Evolutionary conservation across 2,113 vertebrate species (phyloP).

Genomic region (Strigops habroptila): DNA sequence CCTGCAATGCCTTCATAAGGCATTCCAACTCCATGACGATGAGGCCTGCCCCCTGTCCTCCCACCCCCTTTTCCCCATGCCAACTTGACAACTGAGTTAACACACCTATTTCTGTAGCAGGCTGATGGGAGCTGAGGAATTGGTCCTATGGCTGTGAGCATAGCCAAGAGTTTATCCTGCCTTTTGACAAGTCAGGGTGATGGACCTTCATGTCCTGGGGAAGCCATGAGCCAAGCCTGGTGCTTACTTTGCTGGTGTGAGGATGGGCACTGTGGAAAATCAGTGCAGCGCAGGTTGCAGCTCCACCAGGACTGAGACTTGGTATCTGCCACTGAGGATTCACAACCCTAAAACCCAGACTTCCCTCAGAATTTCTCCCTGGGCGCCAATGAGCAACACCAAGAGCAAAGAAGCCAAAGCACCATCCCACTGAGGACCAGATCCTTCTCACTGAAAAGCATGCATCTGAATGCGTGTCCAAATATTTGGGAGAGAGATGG

Average conservation of each 20-base stretch:
- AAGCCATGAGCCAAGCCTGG: background rate
- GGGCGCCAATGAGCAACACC: background rate
- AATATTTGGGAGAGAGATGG: no score
- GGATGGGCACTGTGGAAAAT: background rate
- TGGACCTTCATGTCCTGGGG: background rate
- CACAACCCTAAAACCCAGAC: no score
- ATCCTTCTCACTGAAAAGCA: accelerated
- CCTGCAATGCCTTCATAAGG: background rate
- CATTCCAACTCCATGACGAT: background rate
- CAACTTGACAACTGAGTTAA: background rate
- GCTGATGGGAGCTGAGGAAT: background rate
- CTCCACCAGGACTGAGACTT: background rate
- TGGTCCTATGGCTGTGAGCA: accelerated
- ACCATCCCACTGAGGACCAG: background rate
- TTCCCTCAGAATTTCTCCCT: background rate
- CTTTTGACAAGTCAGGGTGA: background rate
- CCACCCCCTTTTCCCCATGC: background rate
- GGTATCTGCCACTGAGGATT: background rate
- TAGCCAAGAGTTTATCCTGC: background rate
- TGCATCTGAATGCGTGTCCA: accelerated
- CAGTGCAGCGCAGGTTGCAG: background rate
- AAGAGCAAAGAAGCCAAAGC: background rate
- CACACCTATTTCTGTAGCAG: background rate
- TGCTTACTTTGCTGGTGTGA: background rate
- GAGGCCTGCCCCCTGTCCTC: background rate